Base-by-base conservation (phyloP, 2,113 vertebrate species). In the Oncorhynchus kisutch region DNA sequence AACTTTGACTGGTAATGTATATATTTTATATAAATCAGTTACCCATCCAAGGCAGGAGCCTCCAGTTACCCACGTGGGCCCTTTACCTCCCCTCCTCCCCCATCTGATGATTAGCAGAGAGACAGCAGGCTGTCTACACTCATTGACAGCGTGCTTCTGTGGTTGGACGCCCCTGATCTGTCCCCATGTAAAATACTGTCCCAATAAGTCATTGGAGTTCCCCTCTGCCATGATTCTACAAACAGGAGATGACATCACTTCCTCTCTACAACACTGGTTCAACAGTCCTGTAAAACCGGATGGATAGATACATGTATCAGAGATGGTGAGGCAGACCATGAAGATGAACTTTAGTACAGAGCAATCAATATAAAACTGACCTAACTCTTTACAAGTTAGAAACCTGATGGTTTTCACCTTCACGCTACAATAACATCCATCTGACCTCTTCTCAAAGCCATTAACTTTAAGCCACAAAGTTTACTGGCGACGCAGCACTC, bases 381-480 rank as follows among this genome's bases (percentile, higher is more conserved):
- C 18, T 62, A 62, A 22, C 18, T 62, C 59, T 62, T 2, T 62
- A 24, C 59, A 16, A 8, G 59, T 62, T 22, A n/a, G 7, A 7
- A 20, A 62, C 59, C 59, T 24, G 64, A 27, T 24, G 64, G 87
- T 89, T 89, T 71, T 74, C 82, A 76, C 81, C 89, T 85, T 83
- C 84, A 85, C 81, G 81, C 82, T 78, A 85, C 83, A 16, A 71
- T 82, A 83, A 85, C 82, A 70, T 24, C 68, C 16, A 45, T 49
- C 83, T 83, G 87, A 86, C 89, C 83, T 90, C 82, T 87, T 85
- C 84, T 83, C 88, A 39, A 88, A 86, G 84, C 91, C 85, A 89
- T 91, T 93, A 92, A 91, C 90, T 91, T 85, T 90, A 91, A 93
- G 90, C 90, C 88, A 70, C 87, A 89, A 91, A 92, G 91, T 94